phyloP scores from a whole-genome alignment of 2,113 vertebrate genomes.

The Mellivora capensis region DNA sequence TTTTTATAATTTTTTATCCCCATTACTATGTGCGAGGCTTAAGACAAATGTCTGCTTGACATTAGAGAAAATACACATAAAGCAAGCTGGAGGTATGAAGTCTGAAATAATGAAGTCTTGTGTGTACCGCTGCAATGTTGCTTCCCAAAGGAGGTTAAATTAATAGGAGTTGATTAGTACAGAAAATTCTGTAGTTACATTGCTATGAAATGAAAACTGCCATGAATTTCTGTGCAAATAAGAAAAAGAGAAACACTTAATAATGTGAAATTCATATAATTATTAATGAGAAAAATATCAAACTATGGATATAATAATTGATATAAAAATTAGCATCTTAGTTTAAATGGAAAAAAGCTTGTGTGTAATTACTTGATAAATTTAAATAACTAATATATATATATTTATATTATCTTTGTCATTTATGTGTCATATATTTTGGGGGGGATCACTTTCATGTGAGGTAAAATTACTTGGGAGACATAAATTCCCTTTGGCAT shows the following conservation, averaged over 20 bases:
- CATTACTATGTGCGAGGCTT: background rate
- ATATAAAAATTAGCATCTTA: background rate
- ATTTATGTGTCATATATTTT: background rate
- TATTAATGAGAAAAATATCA: background rate
- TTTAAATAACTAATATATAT: background rate
- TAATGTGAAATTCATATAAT: background rate
- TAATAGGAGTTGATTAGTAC: background rate
- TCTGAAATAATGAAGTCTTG: background rate
- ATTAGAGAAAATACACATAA: background rate
- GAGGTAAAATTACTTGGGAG: background rate
- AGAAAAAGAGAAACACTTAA: background rate
- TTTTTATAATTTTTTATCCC: background rate
- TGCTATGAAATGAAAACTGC: background rate
- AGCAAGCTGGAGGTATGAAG: background rate
- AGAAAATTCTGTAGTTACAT: background rate
- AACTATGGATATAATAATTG: background rate
- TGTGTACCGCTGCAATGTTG: background rate
- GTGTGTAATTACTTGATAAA: background rate
- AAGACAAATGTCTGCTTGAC: background rate
- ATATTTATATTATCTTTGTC: background rate
- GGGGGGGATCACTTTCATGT: background rate
- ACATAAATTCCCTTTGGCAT: background rate
- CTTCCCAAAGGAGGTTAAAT: background rate
- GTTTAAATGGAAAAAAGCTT: background rate
- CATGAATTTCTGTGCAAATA: background rate